phyloP scores from a whole-genome alignment of 2,797 vertebrate genomes.

The Numenius phaeopus region DNA sequence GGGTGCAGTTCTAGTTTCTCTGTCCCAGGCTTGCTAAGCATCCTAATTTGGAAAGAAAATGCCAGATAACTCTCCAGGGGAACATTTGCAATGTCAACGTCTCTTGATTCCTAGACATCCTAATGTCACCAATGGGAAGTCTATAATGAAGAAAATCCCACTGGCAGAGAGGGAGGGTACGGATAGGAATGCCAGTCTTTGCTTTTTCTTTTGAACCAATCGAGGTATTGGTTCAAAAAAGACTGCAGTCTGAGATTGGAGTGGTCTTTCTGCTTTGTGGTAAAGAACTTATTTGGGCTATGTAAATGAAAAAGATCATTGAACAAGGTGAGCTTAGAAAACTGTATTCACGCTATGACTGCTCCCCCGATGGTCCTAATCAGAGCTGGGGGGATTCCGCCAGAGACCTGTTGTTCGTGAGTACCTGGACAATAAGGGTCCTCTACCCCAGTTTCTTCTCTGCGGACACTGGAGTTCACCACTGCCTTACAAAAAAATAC shows the following conservation, averaged over 20 bases:
- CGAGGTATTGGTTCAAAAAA: not conserved
- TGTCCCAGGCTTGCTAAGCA: conserved; percentile 38
- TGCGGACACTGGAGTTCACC: not conserved
- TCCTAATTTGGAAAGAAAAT: conserved; percentile 59
- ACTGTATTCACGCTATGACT: not conserved
- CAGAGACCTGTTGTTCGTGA: not conserved
- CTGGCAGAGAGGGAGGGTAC: not conserved
- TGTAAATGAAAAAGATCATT: not conserved
- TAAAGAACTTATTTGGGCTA: not conserved
- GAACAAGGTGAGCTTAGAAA: not conserved
- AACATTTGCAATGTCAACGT: not conserved
- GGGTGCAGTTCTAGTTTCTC: conserved; percentile 38
- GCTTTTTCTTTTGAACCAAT: not conserved
- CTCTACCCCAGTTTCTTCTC: not conserved
- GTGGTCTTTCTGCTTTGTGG: not conserved
- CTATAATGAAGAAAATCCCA: not conserved
- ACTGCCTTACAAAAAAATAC: not conserved
- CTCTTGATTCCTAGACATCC: conserved; percentile 40
- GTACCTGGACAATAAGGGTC: not conserved
- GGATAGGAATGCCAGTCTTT: not conserved
- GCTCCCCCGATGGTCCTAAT: not conserved
- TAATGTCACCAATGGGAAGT: not conserved
- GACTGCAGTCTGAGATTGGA: not conserved
- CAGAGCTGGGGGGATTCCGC: not conserved
- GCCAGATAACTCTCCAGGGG: conserved; percentile 20